Evolutionary conservation across 2,113 vertebrate species (phyloP).

Genomic region (Psephotus haematonotus): DNA sequence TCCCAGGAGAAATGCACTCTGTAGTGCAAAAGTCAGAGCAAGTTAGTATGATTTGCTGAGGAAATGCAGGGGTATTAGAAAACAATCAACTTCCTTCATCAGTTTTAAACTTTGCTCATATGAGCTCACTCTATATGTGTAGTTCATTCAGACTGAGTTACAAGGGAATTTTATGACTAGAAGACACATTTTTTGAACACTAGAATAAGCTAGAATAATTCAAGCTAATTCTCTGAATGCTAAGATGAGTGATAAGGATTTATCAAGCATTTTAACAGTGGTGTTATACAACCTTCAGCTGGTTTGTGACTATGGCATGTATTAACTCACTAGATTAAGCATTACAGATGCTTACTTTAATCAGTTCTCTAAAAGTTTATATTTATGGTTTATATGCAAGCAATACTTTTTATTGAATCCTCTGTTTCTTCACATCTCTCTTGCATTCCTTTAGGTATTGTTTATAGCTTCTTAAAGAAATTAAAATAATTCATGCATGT

Average conservation of each 20-base stretch:
- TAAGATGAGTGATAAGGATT: background rate
- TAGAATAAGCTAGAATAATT: background rate
- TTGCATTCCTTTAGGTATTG: background rate
- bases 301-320: background rate
- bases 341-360: background rate
- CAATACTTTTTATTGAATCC: background rate
- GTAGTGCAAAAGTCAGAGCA: slow-evolving; percentile 14
- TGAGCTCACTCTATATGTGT: background rate
- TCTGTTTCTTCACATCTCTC: background rate
- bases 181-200: background rate
- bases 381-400: background rate
- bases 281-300: background rate
- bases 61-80: slow-evolving; percentile 49
- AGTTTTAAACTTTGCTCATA: slow-evolving; percentile 18
- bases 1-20: background rate
- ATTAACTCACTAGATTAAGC: background rate
- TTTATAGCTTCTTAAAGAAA: background rate
- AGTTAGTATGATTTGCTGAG: slow-evolving; percentile 40
- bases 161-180: background rate
- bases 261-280: background rate
- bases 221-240: background rate
- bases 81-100: slow-evolving; percentile 59
- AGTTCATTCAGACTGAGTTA: background rate
- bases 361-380: background rate
- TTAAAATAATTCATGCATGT: background rate